These are phyloP conservation scores for Haliaeetus leucogaster DNA, from an alignment of 2,113 vertebrate genomes.

Conservation along the genomic window DNA sequence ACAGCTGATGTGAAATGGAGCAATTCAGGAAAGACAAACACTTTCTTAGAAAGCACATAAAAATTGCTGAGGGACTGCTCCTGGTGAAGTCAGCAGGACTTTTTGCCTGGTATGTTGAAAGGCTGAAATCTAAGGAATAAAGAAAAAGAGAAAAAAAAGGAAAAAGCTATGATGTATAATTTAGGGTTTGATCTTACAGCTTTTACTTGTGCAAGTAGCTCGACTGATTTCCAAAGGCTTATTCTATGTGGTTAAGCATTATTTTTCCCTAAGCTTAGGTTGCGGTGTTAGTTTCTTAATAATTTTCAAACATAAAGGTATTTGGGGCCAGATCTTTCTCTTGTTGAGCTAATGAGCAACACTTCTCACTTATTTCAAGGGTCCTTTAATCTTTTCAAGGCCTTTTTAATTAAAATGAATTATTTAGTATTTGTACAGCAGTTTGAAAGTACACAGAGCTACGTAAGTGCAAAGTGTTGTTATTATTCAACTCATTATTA, in stretches of 20 bases:
- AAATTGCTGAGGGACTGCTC: neutral
- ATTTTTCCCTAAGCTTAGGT: neutral
- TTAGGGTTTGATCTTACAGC: neutral
- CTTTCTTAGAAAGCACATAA: neutral
- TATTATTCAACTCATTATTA: slow-evolving; percentile 53
- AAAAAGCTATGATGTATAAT: neutral
- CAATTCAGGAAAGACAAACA: neutral
- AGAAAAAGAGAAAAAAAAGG: neutral
- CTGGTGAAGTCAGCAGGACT: neutral
- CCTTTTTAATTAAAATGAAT: slow-evolving; percentile 46
- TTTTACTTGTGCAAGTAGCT: neutral
- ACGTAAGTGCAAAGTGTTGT: neutral
- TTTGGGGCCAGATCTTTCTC: neutral
- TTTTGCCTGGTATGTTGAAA: neutral
- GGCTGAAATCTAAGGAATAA: neutral
- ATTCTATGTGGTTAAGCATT: neutral
- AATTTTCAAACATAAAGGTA: neutral
- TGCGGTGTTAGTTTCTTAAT: neutral
- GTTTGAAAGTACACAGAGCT: neutral
- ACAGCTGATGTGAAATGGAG: neutral
- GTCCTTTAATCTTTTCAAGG: slow-evolving; percentile 27
- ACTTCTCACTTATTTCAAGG: neutral
- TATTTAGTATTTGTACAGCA: neutral
- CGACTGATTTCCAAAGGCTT: neutral
- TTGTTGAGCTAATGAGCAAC: neutral